Percentiles rank a stretch among this genome's conserved stretches.
phyloP scores from a whole-genome alignment of 2,113 vertebrate species.

The Rhodinocichla rosea region DNA sequence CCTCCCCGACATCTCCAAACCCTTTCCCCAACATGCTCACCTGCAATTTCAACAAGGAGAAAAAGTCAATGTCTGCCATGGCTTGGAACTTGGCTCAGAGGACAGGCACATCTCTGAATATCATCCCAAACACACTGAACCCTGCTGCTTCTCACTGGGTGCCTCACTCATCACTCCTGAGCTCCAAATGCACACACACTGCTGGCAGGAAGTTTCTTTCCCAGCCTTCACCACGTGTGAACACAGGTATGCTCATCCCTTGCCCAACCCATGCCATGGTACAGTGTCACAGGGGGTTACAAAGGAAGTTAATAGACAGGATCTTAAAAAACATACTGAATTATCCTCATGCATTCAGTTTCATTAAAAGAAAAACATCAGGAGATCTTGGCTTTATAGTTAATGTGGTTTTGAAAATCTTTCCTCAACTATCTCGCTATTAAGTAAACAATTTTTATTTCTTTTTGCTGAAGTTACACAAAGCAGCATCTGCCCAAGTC shows the following conservation, averaged over 20 bases:
- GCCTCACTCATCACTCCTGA: background rate
- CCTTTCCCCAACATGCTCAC: conserved; percentile 94
- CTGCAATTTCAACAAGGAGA: conserved; percentile 62
- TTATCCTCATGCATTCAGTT: background rate
- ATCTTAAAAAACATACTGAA: background rate
- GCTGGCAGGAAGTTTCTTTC: background rate
- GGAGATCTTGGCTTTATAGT: background rate
- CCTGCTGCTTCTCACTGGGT: background rate
- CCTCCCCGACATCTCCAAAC: conserved; percentile 89
- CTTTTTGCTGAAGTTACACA: background rate
- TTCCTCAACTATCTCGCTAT: background rate
- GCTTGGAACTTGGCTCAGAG: background rate
- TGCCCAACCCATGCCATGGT: background rate
- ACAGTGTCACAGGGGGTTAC: background rate
- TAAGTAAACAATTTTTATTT: background rate
- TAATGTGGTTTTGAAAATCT: background rate
- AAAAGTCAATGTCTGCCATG: rapidly evolving
- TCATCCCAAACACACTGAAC: rapidly evolving
- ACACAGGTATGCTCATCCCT: background rate
- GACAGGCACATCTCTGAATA: background rate
- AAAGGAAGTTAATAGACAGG: background rate
- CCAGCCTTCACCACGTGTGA: rapidly evolving
- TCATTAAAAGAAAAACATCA: background rate
- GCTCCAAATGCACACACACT: background rate
- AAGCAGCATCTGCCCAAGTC: background rate